These are phyloP conservation scores for Perdita meconis DNA, from an alignment of 2,888 invertebrate species.

Conservation along the genomic window DNA sequence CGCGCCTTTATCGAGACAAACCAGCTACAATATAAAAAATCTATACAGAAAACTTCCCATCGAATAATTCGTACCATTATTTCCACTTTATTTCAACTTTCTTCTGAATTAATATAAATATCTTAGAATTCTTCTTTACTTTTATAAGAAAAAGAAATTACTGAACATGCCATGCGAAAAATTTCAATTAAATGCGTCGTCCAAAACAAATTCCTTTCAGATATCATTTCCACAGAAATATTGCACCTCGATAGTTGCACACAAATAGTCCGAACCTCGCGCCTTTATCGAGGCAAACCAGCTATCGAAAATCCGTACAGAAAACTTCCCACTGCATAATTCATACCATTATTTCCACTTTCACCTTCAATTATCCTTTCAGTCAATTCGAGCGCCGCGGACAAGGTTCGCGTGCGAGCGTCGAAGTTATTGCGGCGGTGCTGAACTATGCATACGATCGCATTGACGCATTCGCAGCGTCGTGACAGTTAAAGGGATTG, in stretches of 20 bases:
- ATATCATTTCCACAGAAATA: too few relatives aligned
- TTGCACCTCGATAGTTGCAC: too few relatives aligned
- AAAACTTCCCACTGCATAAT: neutral
- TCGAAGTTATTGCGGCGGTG: neutral
- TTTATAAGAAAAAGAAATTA: too few relatives aligned
- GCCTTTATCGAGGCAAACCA: too few relatives aligned
- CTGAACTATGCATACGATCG: constrained; percentile 25
- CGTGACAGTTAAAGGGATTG: constrained; percentile 37
- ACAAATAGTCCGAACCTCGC: too few relatives aligned
- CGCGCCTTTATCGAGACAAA: too few relatives aligned
- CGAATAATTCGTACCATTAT: neutral
- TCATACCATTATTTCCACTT: neutral
- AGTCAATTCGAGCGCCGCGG: neutral
- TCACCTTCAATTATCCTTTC: neutral
- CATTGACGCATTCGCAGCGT: constrained; percentile 1
- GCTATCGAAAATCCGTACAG: too few relatives aligned
- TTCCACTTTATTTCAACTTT: neutral
- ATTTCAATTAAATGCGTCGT: too few relatives aligned
- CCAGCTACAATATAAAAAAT: too few relatives aligned
- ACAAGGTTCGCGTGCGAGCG: neutral
- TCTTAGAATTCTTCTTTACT: too few relatives aligned
- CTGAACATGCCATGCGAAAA: too few relatives aligned
- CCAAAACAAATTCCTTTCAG: too few relatives aligned
- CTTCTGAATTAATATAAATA: neutral
- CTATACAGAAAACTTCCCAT: neutral